phyloP scores from a whole-genome alignment of 2,797 vertebrate genomes.

The Mergus octosetaceus region DNA sequence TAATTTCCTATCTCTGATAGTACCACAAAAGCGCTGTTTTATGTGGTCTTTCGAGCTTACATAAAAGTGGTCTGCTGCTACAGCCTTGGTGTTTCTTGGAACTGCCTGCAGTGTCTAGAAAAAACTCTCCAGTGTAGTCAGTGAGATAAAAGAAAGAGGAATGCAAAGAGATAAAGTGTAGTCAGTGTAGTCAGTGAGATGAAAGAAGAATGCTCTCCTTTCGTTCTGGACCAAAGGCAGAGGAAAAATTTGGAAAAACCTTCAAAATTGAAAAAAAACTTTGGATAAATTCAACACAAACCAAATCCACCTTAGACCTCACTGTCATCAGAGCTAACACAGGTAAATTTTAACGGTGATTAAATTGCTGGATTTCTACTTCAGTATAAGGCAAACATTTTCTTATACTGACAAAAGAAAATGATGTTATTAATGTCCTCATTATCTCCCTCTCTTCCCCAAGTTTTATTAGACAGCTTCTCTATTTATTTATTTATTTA shows the following conservation, averaged over 20 bases:
- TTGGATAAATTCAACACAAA: not conserved
- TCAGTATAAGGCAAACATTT: not conserved
- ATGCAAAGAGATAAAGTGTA: too few relatives aligned
- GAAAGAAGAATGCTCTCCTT: too few relatives aligned
- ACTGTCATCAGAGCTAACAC: not conserved
- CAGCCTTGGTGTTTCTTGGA: not conserved
- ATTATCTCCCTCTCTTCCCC: not conserved
- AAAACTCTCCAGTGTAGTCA: not conserved
- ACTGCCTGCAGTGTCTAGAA: not conserved
- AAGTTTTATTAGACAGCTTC: not conserved
- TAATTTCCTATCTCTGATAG: not conserved
- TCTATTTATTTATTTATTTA: too few relatives aligned
- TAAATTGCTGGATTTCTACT: not conserved
- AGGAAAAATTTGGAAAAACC: not conserved
- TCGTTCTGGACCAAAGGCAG: not conserved
- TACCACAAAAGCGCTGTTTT: not conserved
- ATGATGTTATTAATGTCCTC: not conserved
- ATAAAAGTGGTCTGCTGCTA: not conserved
- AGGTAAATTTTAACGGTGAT: not conserved
- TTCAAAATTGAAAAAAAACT: not conserved
- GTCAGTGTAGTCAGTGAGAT: not conserved
- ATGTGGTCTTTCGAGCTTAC: not conserved
- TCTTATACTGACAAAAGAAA: not conserved
- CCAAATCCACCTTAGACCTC: not conserved
- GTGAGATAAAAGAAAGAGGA: not conserved